These are phyloP conservation scores for Synergus gifuensis DNA, from an alignment of 2,888 invertebrate genomes.

Conservation along the genomic window DNA sequence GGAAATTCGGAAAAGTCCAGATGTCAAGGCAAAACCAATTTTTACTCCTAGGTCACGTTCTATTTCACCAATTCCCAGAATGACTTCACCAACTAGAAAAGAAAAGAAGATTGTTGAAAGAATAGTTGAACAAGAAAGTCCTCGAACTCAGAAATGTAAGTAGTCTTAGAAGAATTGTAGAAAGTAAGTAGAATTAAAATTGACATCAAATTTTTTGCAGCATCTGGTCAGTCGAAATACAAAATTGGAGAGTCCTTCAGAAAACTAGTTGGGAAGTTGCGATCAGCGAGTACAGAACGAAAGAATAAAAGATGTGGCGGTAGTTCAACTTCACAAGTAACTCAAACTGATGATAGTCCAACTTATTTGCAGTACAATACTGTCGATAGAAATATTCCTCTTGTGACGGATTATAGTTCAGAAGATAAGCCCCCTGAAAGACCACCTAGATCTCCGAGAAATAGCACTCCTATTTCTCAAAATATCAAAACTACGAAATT, in stretches of 20 bases:
- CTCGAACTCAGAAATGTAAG: slow-evolving; percentile 62
- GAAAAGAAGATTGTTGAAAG: slow-evolving; percentile 59
- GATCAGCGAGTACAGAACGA: slow-evolving; percentile 86
- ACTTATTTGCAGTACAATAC: slow-evolving; percentile 81
- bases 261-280: slow-evolving; percentile 89
- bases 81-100: slow-evolving; percentile 49
- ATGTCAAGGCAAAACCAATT: slow-evolving; percentile 47
- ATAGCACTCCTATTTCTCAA: slow-evolving; percentile 26
- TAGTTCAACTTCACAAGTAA: slow-evolving; percentile 69
- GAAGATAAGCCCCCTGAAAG: slow-evolving; percentile 73
- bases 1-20: slow-evolving; percentile 54
- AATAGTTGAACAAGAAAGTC: slow-evolving; percentile 46
- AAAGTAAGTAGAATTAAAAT: slow-evolving; percentile 12
- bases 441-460: slow-evolving; percentile 65
- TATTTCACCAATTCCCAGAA: slow-evolving; percentile 60
- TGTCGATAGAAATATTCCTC: slow-evolving; percentile 79
- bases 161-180: background rate
- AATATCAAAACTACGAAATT: slow-evolving; percentile 61
- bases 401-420: slow-evolving; percentile 64
- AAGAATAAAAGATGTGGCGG: slow-evolving; percentile 79
- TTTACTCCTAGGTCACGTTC: slow-evolving; percentile 64
- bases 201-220: slow-evolving; percentile 52
- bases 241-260: slow-evolving; percentile 89
- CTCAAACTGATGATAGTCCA: slow-evolving; percentile 73
- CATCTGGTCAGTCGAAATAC: slow-evolving; percentile 68